A percentile compares a stretch with the other conserved stretches of the same genome.
Evolutionary conservation across 2,888 invertebrate species (phyloP).

Genomic region (Tetrapedia diversipes): DNA sequence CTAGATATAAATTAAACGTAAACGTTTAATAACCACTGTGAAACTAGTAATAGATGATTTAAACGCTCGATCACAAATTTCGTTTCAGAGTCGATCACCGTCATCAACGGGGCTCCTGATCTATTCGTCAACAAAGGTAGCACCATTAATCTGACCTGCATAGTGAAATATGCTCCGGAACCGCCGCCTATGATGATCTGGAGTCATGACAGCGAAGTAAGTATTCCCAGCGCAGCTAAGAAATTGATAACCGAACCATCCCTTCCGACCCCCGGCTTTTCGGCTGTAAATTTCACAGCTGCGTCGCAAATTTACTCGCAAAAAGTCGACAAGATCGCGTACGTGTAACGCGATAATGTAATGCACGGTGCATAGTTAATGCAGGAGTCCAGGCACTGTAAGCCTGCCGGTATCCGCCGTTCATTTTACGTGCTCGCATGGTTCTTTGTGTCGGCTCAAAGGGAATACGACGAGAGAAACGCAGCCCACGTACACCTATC

Average conservation of each 20-base stretch:
- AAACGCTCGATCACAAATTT: too few relatives aligned
- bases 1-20: too few relatives aligned
- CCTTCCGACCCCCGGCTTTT: background rate
- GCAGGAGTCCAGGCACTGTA: background rate
- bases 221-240: slow-evolving; percentile 5
- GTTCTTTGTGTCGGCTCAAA: slow-evolving; percentile 58
- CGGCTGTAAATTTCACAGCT: background rate
- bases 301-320: background rate
- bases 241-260: background rate
- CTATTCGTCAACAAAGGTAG: slow-evolving; percentile 93
- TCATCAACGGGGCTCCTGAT: slow-evolving; percentile 92
- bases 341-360: background rate
- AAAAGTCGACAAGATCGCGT: background rate
- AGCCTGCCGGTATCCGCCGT: slow-evolving; percentile 13
- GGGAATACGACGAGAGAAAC: slow-evolving; percentile 48
- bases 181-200: slow-evolving; percentile 92
- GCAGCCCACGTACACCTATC: slow-evolving; percentile 21
- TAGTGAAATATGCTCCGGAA: slow-evolving; percentile 92
- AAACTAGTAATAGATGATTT: too few relatives aligned
- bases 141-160: slow-evolving; percentile 94
- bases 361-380: slow-evolving; percentile 9
- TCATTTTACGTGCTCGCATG: slow-evolving; percentile 43
- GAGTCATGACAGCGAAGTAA: slow-evolving; percentile 90
- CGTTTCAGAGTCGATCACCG: slow-evolving; percentile 90
- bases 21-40: too few relatives aligned